These are phyloP conservation scores for Teinopalpus imperialis DNA, from an alignment of 2,888 invertebrate genomes.

Conservation along the genomic window DNA sequence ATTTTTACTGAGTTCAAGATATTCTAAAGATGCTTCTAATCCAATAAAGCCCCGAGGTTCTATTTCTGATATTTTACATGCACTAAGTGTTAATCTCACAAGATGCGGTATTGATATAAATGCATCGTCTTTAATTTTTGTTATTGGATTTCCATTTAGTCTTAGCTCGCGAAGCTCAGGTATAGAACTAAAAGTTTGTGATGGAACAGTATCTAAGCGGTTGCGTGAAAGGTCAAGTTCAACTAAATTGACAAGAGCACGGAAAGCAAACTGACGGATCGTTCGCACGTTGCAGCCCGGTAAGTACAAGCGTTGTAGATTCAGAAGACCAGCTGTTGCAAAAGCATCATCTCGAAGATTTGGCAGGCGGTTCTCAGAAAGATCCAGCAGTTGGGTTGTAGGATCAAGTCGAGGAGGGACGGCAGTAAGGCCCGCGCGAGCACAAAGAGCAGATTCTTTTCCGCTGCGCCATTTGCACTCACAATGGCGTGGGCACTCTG, in stretches of 20 bases:
- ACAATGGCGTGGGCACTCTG: constrained; percentile 88
- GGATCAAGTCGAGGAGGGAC: constrained; percentile 89
- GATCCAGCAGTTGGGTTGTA: constrained; percentile 90
- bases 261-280: constrained; percentile 88
- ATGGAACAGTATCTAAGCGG: constrained; percentile 85
- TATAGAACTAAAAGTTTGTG: constrained; percentile 87
- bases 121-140: constrained; percentile 86
- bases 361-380: constrained; percentile 87
- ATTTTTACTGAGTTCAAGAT: constrained; percentile 90
- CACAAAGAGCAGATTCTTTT: constrained; percentile 92
- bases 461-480: constrained; percentile 95
- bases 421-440: constrained; percentile 87
- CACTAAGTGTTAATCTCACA: constrained; percentile 87
- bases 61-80: constrained; percentile 86
- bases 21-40: constrained; percentile 87
- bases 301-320: constrained; percentile 90
- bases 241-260: constrained; percentile 89
- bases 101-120: constrained; percentile 85
- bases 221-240: constrained; percentile 92
- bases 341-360: constrained; percentile 88
- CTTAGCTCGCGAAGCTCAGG: constrained; percentile 88
- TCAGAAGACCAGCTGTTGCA: constrained; percentile 87
- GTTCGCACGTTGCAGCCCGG: constrained; percentile 86
- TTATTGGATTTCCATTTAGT: constrained; percentile 88
- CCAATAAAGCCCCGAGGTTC: constrained; percentile 88